Percentiles rank a stretch among this genome's conserved stretches.
phyloP scores from a whole-genome alignment of 2,888 invertebrate species.

The Oasisia sp. region DNA sequence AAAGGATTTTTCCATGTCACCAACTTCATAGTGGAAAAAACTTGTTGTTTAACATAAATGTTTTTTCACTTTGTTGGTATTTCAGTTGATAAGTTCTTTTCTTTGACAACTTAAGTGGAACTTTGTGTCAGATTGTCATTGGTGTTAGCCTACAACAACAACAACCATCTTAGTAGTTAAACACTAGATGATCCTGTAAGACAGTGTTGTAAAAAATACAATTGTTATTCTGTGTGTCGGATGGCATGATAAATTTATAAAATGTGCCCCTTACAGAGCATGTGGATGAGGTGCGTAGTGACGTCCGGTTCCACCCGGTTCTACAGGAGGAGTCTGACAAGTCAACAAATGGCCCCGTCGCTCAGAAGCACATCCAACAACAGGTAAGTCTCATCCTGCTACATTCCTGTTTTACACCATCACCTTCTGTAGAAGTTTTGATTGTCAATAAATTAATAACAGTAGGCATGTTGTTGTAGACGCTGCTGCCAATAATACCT shows the following conservation, averaged over 20 bases:
- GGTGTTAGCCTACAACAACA: not conserved
- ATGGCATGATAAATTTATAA: constrained; percentile 35
- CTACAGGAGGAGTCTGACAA: constrained; percentile 60
- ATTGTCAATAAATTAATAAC: too few relatives aligned
- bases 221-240: constrained; percentile 47
- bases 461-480: too few relatives aligned
- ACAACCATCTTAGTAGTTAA: not conserved
- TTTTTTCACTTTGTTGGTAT: not conserved
- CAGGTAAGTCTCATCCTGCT: constrained; percentile 63
- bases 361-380: constrained; percentile 80
- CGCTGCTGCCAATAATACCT: too few relatives aligned
- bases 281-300: not conserved
- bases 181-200: constrained; percentile 23
- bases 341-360: constrained; percentile 53
- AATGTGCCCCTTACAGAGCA: not conserved
- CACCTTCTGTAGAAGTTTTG: too few relatives aligned
- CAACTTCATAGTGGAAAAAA: not conserved
- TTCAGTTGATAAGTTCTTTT: not conserved
- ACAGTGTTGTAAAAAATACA: constrained; percentile 26
- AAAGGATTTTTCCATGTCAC: not conserved
- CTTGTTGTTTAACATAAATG: not conserved
- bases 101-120: not conserved
- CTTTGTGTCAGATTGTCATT: not conserved
- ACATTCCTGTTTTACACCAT: not conserved
- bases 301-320: constrained; percentile 19